Percentiles rank a stretch among this genome's conserved stretches.
These are phyloP conservation scores for Meiosimyza platycephala DNA, from an alignment of 2,888 invertebrate species.

Conservation along the genomic window DNA sequence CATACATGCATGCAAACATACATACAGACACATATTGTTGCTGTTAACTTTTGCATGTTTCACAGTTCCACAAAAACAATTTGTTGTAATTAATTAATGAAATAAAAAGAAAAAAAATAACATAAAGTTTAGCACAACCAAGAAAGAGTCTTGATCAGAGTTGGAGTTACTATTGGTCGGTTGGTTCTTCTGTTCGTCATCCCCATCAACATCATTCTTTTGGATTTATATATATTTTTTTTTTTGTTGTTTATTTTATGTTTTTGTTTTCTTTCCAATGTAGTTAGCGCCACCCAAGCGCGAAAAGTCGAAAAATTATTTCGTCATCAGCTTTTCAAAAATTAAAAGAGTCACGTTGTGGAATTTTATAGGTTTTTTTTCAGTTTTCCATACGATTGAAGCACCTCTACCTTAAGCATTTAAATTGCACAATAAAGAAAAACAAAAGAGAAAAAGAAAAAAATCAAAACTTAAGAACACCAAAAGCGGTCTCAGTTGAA, in stretches of 20 bases:
- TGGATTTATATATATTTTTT: no score
- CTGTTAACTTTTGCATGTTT: conserved; percentile 1
- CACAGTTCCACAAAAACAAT: conserved; percentile 16
- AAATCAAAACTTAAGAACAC: conserved; percentile 28
- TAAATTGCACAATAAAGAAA: conserved; percentile 33
- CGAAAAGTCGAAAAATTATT: conserved; percentile 61
- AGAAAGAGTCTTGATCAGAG: neutral
- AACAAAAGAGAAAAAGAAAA: conserved; percentile 20
- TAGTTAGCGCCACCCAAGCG: conserved; percentile 56
- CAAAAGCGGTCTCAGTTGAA: conserved; percentile 34
- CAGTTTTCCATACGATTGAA: neutral
- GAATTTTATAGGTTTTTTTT: no score
- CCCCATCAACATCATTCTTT: neutral
- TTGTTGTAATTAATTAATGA: conserved; percentile 24
- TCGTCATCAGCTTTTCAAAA: conserved; percentile 53
- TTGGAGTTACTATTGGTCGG: neutral
- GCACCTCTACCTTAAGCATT: conserved; percentile 14
- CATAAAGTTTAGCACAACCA: neutral
- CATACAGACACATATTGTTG: no score
- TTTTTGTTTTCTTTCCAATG: conserved; percentile 34
- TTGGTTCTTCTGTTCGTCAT: neutral
- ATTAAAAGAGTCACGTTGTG: conserved; percentile 21
- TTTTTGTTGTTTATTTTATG: conserved; percentile 9
- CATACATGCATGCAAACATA: no score
- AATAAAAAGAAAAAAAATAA: conserved; percentile 10